A percentile compares a stretch with the other conserved stretches of the same genome.
Conservation (phyloP, 2,797 vertebrate species). For the Ispidina picta region DNA sequence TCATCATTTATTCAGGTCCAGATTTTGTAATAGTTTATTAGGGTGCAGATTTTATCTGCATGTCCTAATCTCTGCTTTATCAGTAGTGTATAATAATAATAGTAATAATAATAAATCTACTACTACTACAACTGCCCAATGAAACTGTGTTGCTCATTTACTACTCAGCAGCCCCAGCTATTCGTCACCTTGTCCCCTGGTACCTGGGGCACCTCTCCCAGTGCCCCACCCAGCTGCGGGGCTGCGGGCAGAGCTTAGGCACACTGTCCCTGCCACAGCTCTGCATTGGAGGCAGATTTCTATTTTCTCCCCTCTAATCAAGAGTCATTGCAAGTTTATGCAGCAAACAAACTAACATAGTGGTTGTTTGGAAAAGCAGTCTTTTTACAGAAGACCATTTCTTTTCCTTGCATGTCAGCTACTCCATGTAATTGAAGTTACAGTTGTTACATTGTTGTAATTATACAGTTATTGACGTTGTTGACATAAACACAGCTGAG, state of each 20-base stretch:
- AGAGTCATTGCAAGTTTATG: neutral
- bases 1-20: too few species aligned
- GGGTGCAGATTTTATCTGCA: neutral
- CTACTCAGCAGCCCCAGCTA: accelerated
- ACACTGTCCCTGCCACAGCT: neutral
- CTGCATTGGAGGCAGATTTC: neutral
- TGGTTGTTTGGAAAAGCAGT: neutral
- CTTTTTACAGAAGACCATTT: neutral
- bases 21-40: neutral
- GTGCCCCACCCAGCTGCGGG: neutral
- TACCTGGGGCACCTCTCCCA: accelerated
- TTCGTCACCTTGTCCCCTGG: neutral
- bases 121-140: neutral
- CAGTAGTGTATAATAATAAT: neutral
- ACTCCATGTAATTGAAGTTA: neutral
- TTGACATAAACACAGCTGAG: slow-evolving; percentile 32
- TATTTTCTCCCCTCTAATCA: accelerated
- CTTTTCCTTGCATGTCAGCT: neutral
- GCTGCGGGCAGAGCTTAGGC: neutral
- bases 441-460: neutral
- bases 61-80: neutral
- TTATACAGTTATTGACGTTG: neutral
- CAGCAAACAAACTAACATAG: neutral
- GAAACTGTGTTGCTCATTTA: neutral
- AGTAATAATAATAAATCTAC: too few species aligned